Base-by-base conservation (phyloP, 2,797 vertebrate genomes). In the Otolemur crassicaudatus region DNA sequence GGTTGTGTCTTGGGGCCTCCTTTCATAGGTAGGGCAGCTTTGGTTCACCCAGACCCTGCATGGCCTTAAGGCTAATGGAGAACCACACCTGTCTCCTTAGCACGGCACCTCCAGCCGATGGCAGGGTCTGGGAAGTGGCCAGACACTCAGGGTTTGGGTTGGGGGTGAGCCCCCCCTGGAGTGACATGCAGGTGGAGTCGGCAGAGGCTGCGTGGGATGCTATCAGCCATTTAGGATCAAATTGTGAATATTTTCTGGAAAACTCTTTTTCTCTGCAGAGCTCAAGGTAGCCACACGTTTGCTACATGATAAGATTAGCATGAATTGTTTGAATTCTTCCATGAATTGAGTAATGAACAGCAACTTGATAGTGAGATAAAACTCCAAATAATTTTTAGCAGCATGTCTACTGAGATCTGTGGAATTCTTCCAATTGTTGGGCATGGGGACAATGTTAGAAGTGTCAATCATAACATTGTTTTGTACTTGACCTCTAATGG, bases 341-440 rank as follows among this genome's bases (percentile, higher is more conserved):
- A 69, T 11, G 49, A 65, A 69, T 53, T 82, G 93, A 91, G 46
- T 96, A 94, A 96, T 89, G 46, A 80, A 87, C 0, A 81, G 87
- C 90, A 94, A 89, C 13, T 23, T 29, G 80, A 77, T 37, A 84
- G 53, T 10, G 29, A 72, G 85, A 46, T 85, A 70, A 79, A 79
- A n/a, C 79, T 90, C 93, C 16, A 56, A 93, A 94, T 73, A 56
- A 12, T 65, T 91, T 96, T 25, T 95, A 80, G 19, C 27, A 77
- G 94, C 37, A 4, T 77, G 23, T 76, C 87, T 94, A 23, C 46
- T 87, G 95, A 97, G 69, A 91, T 86, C 84, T 10, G 3, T 14
- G 43, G 91, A 92, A 27, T 81, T 73, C 17, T 20, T 10, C 7
- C 56, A 37, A 6, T 37, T 3, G 27, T 10, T 12, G 12, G 31